Evolutionary conservation across 2,113 vertebrate genomes (phyloP).

Genomic region (Diadophis punctatus): DNA sequence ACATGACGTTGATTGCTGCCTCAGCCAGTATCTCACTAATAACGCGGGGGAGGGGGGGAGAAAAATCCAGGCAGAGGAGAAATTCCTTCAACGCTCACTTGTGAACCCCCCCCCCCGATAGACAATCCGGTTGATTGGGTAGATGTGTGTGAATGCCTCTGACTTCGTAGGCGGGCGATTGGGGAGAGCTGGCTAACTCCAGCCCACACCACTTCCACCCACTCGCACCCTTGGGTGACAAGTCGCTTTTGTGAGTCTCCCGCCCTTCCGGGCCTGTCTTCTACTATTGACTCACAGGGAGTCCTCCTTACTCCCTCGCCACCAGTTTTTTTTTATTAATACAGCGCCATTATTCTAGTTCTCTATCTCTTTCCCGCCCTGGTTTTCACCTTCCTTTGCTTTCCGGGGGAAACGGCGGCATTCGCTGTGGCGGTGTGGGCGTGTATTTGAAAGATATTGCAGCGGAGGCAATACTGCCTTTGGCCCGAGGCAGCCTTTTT

Average conservation of each 20-base stretch:
- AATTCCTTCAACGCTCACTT: constrained; percentile 14
- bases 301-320: constrained; percentile 13
- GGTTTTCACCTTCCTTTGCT: constrained; percentile 48
- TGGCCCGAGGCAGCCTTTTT: neutral
- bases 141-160: constrained; percentile 24
- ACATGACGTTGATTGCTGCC: constrained; percentile 55
- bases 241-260: constrained; percentile 17
- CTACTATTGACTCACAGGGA: constrained; percentile 7
- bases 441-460: neutral
- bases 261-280: constrained; percentile 4
- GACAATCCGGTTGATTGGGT: neutral
- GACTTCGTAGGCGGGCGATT: constrained; percentile 12
- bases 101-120: neutral
- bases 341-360: neutral
- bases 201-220: neutral
- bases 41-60: constrained; percentile 31
- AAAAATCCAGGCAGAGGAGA: constrained; percentile 23
- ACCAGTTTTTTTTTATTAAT: constrained; percentile 12
- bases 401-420: neutral
- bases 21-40: constrained; percentile 41
- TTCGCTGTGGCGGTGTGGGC: neutral
- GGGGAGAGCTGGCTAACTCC: neutral
- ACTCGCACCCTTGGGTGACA: constrained; percentile 16
- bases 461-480: neutral
- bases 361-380: neutral